phyloP scores from a whole-genome alignment of 2,113 vertebrate genomes.

The Balaenoptera acutorostrata region DNA sequence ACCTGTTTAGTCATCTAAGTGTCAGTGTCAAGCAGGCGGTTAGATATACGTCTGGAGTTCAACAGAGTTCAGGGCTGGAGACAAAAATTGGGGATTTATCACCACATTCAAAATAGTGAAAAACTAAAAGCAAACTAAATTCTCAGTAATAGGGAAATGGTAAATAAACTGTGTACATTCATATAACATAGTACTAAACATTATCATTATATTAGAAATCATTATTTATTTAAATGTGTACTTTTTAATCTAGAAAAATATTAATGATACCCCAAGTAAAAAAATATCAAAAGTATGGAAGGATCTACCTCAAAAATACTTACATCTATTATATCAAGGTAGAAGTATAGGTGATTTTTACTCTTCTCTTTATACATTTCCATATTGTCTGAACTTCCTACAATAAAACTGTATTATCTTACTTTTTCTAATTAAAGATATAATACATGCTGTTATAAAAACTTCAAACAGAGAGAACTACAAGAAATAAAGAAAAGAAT shows the following conservation, averaged over 20 bases:
- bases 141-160: background rate
- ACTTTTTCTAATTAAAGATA: conserved; percentile 30
- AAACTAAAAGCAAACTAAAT: background rate
- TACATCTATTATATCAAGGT: background rate
- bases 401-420: background rate
- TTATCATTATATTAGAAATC: background rate
- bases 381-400: background rate
- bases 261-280: background rate
- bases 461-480: background rate
- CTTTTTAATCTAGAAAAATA: conserved; percentile 25
- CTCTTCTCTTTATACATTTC: background rate
- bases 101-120: background rate
- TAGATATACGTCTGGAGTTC: background rate
- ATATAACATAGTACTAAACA: background rate
- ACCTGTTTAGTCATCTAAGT: background rate
- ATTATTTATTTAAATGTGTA: background rate
- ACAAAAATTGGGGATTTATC: background rate
- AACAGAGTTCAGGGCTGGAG: background rate
- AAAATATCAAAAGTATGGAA: background rate
- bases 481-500: conserved; percentile 20
- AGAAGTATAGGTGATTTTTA: background rate
- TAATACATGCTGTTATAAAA: background rate
- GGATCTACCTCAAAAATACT: background rate
- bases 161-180: background rate
- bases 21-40: background rate